Evolutionary conservation across 2,888 invertebrate species (phyloP).

Genomic region (Lysandra bellargus): DNA sequence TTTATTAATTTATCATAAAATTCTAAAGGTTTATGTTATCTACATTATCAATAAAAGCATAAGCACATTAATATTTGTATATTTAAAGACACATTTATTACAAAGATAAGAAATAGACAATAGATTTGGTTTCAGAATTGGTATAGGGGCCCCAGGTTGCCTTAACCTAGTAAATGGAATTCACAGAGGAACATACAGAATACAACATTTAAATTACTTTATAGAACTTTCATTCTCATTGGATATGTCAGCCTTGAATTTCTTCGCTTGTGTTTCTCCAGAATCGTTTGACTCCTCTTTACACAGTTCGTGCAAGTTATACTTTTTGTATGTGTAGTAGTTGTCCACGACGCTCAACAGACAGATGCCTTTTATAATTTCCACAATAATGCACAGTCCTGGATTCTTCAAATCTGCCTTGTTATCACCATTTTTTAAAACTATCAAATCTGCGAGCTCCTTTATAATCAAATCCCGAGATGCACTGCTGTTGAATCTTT

Average conservation of each 20-base stretch:
- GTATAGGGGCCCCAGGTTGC: constrained; percentile 65
- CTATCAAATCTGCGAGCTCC: constrained; percentile 86
- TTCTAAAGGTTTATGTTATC: background rate
- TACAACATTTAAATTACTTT: constrained; percentile 33
- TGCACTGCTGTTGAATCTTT: constrained; percentile 87
- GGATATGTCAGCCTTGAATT: constrained; percentile 60
- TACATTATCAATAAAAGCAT: constrained; percentile 36
- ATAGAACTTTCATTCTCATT: constrained; percentile 50
- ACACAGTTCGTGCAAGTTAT: constrained; percentile 87
- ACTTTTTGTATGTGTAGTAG: constrained; percentile 89
- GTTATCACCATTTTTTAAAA: constrained; percentile 84
- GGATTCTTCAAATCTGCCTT: constrained; percentile 90
- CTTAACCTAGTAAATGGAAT: constrained; percentile 56
- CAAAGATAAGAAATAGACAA: constrained; percentile 45
- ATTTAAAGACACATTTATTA: constrained; percentile 43
- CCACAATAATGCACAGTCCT: constrained; percentile 88
- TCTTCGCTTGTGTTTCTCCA: constrained; percentile 69
- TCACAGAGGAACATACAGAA: constrained; percentile 38
- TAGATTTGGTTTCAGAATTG: constrained; percentile 66
- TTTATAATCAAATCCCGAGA: constrained; percentile 86
- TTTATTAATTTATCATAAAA: no score
- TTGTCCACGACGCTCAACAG: constrained; percentile 90
- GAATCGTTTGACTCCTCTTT: constrained; percentile 68
- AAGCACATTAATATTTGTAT: constrained; percentile 42
- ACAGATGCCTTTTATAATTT: constrained; percentile 90